Evolutionary conservation across 2,113 vertebrate genomes (phyloP), one percentile per base, ranked within the genome.

Genomic region (Callospermophilus lateralis): DNA sequence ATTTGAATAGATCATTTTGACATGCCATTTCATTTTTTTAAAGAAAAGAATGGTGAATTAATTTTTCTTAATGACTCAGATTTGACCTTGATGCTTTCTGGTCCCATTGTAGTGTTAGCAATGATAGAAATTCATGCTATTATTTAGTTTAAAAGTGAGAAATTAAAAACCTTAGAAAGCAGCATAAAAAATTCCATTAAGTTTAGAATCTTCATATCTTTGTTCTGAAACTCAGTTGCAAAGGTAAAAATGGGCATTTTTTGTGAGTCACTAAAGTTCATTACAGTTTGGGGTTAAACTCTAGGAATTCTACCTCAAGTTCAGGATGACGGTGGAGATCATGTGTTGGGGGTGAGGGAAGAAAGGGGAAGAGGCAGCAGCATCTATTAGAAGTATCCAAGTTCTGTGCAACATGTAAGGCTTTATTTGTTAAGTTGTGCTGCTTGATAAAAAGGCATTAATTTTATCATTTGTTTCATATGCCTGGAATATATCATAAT

Each of bases 91-190:
- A 73, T 68, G n/a, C 6, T 77, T 51, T 65, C 74, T 96, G 26
- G 4, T 80, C 55, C 6, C 12, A 55, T 63, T 22, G 20, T 78
- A 11, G 26, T 90, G 20, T 67, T 84, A 93, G 32, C 7, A 96
- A 37, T 53, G n/a, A 3, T 67, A 53, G 28, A 37, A 95, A 79
- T 83, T 89, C 20, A 65, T 83, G 73, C 7, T 85, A 68, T 39
- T 83, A 88, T 81, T 96, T 97, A 89, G 12, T 92, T 72, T 85
- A 45, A 92, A 96, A 94, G 58, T 72, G 16, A 94, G 39, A 92
- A 88, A 81, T 73, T 70, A 84, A 73, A 94, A 96, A 45, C 51
- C 34, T 58, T 9, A 45, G 28, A 65, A 84, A 84, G 13, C 12
- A 81, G 9, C 13, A 37, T 51, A 37, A 15, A 84, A 91, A 92